Percentiles rank a stretch among this genome's conserved stretches.
These are phyloP conservation scores for Coptotermes formosanus DNA, from an alignment of 1,140 invertebrate genomes.

Conservation along the genomic window DNA sequence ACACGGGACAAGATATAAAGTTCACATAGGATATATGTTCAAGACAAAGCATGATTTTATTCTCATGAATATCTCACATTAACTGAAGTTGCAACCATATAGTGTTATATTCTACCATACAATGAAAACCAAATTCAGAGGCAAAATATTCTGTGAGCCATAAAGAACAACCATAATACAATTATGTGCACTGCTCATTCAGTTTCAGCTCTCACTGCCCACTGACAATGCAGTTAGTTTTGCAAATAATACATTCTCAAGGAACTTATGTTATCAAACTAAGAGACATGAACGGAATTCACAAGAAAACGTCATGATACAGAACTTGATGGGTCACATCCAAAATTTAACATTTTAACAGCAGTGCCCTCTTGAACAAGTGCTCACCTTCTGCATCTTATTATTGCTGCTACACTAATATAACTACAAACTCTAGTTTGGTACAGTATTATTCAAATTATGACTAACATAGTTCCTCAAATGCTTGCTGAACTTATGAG, in stretches of 20 bases:
- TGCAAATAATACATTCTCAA: background rate
- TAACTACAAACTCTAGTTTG: background rate
- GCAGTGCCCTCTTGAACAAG: background rate
- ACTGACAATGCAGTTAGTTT: background rate
- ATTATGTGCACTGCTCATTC: conserved; percentile 3
- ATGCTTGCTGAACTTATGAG: background rate
- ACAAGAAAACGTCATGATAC: background rate
- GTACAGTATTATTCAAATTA: background rate
- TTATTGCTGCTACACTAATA: background rate
- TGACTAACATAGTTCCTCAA: background rate
- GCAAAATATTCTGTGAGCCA: background rate
- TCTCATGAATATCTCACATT: background rate
- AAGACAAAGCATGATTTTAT: conserved; percentile 7
- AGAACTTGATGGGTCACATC: background rate
- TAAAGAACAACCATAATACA: background rate
- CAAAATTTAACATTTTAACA: background rate
- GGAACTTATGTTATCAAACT: background rate
- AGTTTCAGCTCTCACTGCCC: background rate
- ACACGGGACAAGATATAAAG: too few relatives aligned
- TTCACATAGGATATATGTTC: background rate
- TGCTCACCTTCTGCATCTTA: background rate
- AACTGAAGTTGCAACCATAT: background rate
- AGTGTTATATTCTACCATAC: background rate
- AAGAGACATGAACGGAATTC: background rate
- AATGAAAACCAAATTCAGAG: background rate